Evolutionary conservation across 2,888 invertebrate species (phyloP).

Genomic region (Ophion ellenae): DNA sequence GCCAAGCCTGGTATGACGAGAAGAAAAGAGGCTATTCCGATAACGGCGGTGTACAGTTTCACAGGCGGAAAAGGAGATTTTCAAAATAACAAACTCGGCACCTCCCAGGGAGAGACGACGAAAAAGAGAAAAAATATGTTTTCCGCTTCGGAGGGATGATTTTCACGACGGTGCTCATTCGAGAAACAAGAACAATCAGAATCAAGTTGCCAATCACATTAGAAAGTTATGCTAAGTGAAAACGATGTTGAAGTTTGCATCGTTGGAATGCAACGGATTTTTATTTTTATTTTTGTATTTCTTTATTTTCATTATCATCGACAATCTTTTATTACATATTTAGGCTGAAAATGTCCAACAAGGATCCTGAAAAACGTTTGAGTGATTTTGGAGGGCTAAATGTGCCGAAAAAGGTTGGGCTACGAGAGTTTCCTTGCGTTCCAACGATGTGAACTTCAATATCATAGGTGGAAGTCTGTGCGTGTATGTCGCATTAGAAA

Average conservation of each 20-base stretch:
- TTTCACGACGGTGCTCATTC: neutral
- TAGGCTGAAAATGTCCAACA: too few species aligned
- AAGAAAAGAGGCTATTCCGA: constrained; percentile 71
- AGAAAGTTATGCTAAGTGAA: neutral
- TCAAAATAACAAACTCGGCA: constrained; percentile 78
- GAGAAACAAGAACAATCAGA: neutral
- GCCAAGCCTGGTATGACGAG: constrained; percentile 63
- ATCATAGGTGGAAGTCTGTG: neutral
- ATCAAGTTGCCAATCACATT: neutral
- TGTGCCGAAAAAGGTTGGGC: too few species aligned
- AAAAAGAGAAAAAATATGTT: neutral
- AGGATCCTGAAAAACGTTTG: too few species aligned
- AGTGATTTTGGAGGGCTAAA: too few species aligned
- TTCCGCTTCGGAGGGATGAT: neutral
- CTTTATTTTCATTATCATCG: too few species aligned
- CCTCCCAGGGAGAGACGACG: constrained; percentile 64
- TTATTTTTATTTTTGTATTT: too few species aligned
- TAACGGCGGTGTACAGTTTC: constrained; percentile 78
- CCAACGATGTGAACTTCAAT: too few species aligned
- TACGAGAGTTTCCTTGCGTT: too few species aligned
- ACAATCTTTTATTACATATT: too few species aligned
- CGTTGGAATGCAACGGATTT: too few species aligned
- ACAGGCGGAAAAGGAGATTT: constrained; percentile 76
- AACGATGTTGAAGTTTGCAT: too few species aligned
- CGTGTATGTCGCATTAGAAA: neutral